Evolutionary conservation across 2,113 vertebrate genomes (phyloP).

Genomic region (Saccopteryx leptura): DNA sequence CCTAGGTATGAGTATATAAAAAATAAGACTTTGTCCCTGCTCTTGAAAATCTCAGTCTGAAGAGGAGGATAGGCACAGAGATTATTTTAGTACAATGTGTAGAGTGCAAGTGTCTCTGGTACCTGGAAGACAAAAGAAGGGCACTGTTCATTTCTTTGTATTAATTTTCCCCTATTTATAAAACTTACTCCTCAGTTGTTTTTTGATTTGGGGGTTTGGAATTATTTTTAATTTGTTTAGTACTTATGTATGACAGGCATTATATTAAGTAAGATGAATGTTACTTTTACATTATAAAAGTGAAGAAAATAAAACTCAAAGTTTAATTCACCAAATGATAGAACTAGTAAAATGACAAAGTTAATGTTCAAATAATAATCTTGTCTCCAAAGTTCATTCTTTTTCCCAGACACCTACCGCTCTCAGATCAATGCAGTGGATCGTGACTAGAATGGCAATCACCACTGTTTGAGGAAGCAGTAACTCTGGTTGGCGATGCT

Average conservation of each 20-base stretch:
- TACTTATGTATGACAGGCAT: not conserved
- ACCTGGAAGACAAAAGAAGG: not conserved
- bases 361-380: not conserved
- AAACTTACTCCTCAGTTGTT: not conserved
- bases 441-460: not conserved
- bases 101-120: not conserved
- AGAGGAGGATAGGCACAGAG: not conserved
- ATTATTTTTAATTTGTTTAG: conserved; percentile 23
- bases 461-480: not conserved
- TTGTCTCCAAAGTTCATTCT: not conserved
- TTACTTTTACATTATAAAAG: conserved; percentile 9
- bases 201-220: not conserved
- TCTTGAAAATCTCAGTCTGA: not conserved
- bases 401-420: not conserved
- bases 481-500: not conserved
- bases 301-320: not conserved
- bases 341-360: not conserved
- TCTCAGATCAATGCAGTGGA: not conserved
- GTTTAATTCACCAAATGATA: not conserved
- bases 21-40: not conserved
- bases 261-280: not conserved
- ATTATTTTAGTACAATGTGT: not conserved
- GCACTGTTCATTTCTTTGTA: not conserved
- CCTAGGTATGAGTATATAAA: not conserved
- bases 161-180: not conserved